Conservation (phyloP, 2,113 vertebrate species). For the Phocoena sinus region DNA sequence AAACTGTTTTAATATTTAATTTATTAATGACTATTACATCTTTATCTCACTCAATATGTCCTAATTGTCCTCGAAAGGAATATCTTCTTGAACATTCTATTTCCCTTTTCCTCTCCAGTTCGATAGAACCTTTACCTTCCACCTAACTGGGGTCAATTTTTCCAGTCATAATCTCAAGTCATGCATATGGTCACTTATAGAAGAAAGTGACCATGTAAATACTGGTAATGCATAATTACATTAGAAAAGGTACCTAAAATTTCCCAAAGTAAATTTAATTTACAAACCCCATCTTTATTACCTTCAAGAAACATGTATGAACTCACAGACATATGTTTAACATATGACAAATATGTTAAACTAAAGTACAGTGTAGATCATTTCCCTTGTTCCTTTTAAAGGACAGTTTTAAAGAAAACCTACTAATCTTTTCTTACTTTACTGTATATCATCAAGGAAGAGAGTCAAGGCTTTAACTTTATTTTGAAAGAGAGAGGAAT, state of each 20-base stretch:
- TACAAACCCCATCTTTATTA: slow-evolving; percentile 67
- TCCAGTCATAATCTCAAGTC: neutral
- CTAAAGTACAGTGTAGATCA: slow-evolving; percentile 71
- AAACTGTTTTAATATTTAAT: neutral
- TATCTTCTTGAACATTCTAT: neutral
- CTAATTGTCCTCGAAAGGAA: neutral
- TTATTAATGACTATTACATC: neutral
- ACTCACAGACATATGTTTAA: slow-evolving; percentile 60
- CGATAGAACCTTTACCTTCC: neutral
- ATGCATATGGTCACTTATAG: neutral
- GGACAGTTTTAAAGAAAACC: slow-evolving; percentile 65
- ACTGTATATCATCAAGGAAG: slow-evolving; percentile 64
- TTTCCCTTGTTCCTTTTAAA: slow-evolving; percentile 71
- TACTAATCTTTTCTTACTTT: slow-evolving; percentile 71
- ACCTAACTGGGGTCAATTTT: neutral
- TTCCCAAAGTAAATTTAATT: slow-evolving; percentile 62
- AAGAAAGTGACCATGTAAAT: slow-evolving; percentile 37
- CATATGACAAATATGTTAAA: slow-evolving; percentile 75
- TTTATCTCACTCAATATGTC: neutral
- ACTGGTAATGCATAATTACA: neutral
- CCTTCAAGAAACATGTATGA: slow-evolving; percentile 70
- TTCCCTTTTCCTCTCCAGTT: neutral
- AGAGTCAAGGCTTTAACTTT: slow-evolving; percentile 72
- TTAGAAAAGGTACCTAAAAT: slow-evolving; percentile 43
- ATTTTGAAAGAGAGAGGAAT: slow-evolving; percentile 73